A percentile compares a stretch with the other conserved stretches of the same genome.
These are phyloP conservation scores for Trachelus iudaicus DNA, from an alignment of 2,888 invertebrate genomes.

Conservation along the genomic window DNA sequence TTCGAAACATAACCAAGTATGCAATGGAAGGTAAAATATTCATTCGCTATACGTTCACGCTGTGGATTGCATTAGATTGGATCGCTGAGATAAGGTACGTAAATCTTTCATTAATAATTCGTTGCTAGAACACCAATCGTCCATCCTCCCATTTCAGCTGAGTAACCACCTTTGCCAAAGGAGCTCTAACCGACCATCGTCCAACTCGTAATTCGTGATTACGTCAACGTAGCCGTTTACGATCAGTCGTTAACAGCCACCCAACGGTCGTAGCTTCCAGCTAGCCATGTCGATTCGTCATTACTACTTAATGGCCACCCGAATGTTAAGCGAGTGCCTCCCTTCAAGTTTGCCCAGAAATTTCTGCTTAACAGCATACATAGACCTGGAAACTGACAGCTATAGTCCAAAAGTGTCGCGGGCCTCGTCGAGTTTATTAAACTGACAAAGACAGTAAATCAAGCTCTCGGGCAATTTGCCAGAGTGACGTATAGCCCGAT, in stretches of 20 bases:
- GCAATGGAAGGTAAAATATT: neutral
- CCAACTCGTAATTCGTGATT: conserved; percentile 7
- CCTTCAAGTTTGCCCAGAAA: neutral
- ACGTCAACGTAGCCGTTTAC: conserved; percentile 7
- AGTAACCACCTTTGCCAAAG: neutral
- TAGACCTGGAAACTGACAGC: neutral
- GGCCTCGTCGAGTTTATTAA: neutral
- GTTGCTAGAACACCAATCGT: neutral
- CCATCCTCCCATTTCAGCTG: neutral
- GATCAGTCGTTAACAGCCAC: neutral
- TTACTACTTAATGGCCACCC: neutral
- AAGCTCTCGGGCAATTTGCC: neutral
- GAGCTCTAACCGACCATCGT: neutral
- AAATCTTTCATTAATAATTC: conserved; percentile 15
- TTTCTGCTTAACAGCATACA: neutral
- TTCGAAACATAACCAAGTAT: neutral
- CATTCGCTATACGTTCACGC: neutral
- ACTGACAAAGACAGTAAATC: neutral
- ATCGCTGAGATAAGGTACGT: neutral
- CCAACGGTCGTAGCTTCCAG: neutral
- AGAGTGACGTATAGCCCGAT: neutral
- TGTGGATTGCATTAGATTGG: neutral
- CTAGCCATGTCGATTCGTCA: neutral
- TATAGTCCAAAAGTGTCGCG: neutral
- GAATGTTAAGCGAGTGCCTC: neutral